Percentiles rank a stretch among this genome's conserved stretches.
These are phyloP conservation scores for Pseudomyrmex dendroicus DNA, from an alignment of 1,140 invertebrate species.

Conservation along the genomic window DNA sequence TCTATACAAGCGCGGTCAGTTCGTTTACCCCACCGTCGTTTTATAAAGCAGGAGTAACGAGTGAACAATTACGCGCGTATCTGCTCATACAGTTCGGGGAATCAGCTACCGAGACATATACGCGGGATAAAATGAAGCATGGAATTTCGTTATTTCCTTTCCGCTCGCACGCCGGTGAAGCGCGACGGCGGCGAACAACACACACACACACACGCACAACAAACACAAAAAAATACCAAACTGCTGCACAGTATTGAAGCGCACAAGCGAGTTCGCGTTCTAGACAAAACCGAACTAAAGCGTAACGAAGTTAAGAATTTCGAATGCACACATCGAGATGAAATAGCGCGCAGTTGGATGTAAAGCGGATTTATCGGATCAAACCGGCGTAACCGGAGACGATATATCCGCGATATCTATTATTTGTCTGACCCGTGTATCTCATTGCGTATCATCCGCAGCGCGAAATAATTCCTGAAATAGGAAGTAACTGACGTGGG, in stretches of 20 bases:
- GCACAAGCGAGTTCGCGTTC: neutral
- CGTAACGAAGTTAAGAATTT: constrained; percentile 52
- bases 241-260: neutral
- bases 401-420: constrained; percentile 29
- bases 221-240: neutral
- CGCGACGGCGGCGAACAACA: neutral
- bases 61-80: constrained; percentile 42
- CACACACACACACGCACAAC: constrained; percentile 5
- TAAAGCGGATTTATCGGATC: constrained; percentile 49
- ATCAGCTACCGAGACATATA: constrained; percentile 28
- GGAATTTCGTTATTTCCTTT: constrained; percentile 34
- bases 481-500: constrained; percentile 2
- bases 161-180: neutral
- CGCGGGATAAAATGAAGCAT: constrained; percentile 35
- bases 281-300: constrained; percentile 37
- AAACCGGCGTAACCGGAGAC: constrained; percentile 50
- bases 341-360: constrained; percentile 51
- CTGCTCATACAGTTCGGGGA: constrained; percentile 21
- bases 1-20: neutral
- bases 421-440: constrained; percentile 44
- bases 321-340: constrained; percentile 46
- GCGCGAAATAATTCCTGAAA: constrained; percentile 26
- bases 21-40: constrained; percentile 32
- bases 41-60: constrained; percentile 51
- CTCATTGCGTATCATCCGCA: constrained; percentile 39